Percentiles rank a stretch among this genome's conserved stretches.
Conservation (phyloP, 1,140 invertebrate species). For the Subanguina moxae region DNA sequence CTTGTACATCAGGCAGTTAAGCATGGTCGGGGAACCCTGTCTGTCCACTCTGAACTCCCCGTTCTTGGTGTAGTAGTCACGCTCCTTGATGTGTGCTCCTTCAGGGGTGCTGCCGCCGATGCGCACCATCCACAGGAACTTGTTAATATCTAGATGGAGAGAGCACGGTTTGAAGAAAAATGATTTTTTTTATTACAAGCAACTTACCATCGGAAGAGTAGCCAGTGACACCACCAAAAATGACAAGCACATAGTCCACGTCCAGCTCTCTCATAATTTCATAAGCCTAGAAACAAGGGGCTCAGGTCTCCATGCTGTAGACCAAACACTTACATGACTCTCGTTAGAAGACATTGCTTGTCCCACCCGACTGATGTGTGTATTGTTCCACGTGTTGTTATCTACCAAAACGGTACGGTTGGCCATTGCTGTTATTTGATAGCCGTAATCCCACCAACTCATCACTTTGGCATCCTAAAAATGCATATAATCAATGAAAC, state of each 20-base stretch:
- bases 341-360: conserved; percentile 99
- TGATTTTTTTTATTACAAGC: neutral
- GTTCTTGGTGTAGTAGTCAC: conserved; percentile 92
- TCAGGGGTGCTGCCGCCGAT: conserved; percentile 98
- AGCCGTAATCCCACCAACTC: conserved; percentile 65
- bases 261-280: conserved; percentile 92
- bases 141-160: conserved; percentile 77
- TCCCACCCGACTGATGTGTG: conserved; percentile 83
- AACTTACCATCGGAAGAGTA: conserved; percentile 83
- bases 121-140: conserved; percentile 99
- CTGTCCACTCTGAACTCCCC: conserved; percentile 94
- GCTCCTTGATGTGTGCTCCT: conserved; percentile 71
- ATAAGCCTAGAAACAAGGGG: conserved; percentile 68
- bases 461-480: conserved; percentile 69
- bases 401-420: conserved; percentile 67
- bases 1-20: conserved; percentile 99
- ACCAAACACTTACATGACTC: conserved; percentile 64
- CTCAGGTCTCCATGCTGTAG: too few relatives aligned
- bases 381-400: conserved; percentile 98
- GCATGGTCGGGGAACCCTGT: conserved; percentile 83
- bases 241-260: conserved; percentile 93
- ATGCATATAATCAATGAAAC: neutral
- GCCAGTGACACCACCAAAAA: conserved; percentile 96
- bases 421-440: conserved; percentile 79
- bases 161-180: conserved; percentile 3